phyloP scores from a whole-genome alignment of 1,140 invertebrate genomes.

The Drosophila chauvacae region DNA sequence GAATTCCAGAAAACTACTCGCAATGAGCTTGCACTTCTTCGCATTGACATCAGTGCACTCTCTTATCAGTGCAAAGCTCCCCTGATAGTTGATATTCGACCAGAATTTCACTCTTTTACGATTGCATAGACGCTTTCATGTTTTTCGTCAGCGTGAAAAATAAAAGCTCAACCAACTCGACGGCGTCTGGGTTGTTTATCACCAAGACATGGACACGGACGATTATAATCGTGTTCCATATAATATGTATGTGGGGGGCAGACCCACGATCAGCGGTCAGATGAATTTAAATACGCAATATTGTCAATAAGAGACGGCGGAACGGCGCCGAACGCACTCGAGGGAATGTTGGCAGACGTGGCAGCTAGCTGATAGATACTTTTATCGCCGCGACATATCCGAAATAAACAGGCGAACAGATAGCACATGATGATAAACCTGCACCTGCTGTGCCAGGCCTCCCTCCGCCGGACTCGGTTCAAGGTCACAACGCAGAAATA shows the following conservation, averaged over 20 bases:
- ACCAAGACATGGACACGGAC: slow-evolving; percentile 43
- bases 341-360: slow-evolving; percentile 29
- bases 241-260: slow-evolving; percentile 19
- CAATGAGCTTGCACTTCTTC: background rate
- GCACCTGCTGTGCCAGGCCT: slow-evolving; percentile 17
- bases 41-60: slow-evolving; percentile 13
- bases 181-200: slow-evolving; percentile 63
- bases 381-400: slow-evolving; percentile 42
- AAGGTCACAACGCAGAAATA: slow-evolving; percentile 41
- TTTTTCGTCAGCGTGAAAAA: slow-evolving; percentile 30
- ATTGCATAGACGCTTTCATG: slow-evolving; percentile 27
- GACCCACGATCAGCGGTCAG: slow-evolving; percentile 32
- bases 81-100: slow-evolving; percentile 5
- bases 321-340: slow-evolving; percentile 52
- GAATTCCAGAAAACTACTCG: slow-evolving; percentile 3
- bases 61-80: slow-evolving; percentile 15
- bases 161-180: slow-evolving; percentile 45
- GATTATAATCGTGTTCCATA: slow-evolving; percentile 16
- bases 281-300: slow-evolving; percentile 76
- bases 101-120: background rate
- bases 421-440: slow-evolving; percentile 17
- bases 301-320: slow-evolving; percentile 53
- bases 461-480: slow-evolving; percentile 13
- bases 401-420: slow-evolving; percentile 13
- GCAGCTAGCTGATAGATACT: slow-evolving; percentile 56